Base-by-base conservation (phyloP, 2,888 invertebrate species). In the Byasa hedistus region DNA sequence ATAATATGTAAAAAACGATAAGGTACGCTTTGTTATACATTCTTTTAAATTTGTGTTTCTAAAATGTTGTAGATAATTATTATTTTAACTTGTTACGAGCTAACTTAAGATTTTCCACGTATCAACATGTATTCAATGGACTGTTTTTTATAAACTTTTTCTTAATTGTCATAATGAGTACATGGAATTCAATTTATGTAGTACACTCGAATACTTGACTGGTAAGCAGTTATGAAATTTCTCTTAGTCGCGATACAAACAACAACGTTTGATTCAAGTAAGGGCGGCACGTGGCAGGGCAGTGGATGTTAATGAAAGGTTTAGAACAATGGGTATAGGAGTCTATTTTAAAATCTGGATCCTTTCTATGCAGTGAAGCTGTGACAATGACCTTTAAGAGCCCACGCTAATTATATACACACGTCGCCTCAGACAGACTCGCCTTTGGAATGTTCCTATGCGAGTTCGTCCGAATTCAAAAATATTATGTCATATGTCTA, bases 371-470 rank as follows among this genome's bases (percentile, higher is more conserved):
- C 79, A 78, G 76, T 79, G 78, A 81, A 81, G 83, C 86, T 85
- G 84, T 80, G 91, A 91, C 91, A 91, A 90, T 91, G 91, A 90
- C 89, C 91, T 90, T 88, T 89, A 78, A 75, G 79, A 82, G 83
- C 89, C 89, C 89, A 89, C 90, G 89, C 90, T 91, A 91, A 91
- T 90, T 89, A 91, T 91, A 91, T 77, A 79, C 81, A 73, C 79
- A 78, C 80, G 79, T 79, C 79, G 80, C 77, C 80, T 78, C 77
- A 79, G 81, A 80, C 81, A 82, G 84, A 83, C 87, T 83, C 81
- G 83, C 81, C 80, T 79, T 80, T 80, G 79, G 80, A 78, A 74
- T 82, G 79, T 80, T 77, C 79, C 80, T 75, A 82, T 80, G 79
- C 75, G 51, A 61, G 48, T 23, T 56, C 60, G 36, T 39, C 57